Evolutionary conservation across 2,888 invertebrate species (phyloP).

Genomic region (Sinohyriopsis cumingii): DNA sequence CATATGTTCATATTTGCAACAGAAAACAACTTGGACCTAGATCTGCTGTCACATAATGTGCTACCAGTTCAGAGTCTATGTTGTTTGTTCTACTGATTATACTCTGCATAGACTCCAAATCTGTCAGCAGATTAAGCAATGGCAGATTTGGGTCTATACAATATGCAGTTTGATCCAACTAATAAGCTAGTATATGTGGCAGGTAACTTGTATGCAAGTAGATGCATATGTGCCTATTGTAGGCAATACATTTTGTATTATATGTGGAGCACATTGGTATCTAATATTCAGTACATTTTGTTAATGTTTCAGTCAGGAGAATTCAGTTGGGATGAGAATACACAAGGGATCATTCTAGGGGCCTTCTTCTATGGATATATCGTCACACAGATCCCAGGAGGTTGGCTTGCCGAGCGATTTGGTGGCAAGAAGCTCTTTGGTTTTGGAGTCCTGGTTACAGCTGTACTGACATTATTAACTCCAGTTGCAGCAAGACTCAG

Average conservation of each 20-base stretch:
- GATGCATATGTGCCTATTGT: neutral
- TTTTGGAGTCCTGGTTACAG: slow-evolving; percentile 86
- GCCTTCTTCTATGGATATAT: slow-evolving; percentile 71
- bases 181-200: no score
- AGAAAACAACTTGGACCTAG: no score
- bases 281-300: neutral
- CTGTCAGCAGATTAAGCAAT: no score
- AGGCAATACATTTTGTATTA: neutral
- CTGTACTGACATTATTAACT: slow-evolving; percentile 85
- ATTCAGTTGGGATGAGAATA: slow-evolving; percentile 62
- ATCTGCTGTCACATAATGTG: no score
- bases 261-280: neutral
- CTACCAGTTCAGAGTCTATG: no score
- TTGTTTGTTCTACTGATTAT: no score
- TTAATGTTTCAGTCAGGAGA: slow-evolving; percentile 53
- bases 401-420: slow-evolving; percentile 82
- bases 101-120: no score
- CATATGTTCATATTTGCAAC: no score
- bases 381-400: slow-evolving; percentile 68
- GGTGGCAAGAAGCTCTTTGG: slow-evolving; percentile 91
- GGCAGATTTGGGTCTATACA: no score
- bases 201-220: no score
- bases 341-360: slow-evolving; percentile 65
- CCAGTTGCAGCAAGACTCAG: slow-evolving; percentile 84
- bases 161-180: no score